A percentile compares a stretch with the other conserved stretches of the same genome.
Evolutionary conservation across 2,797 vertebrate genomes (phyloP).

Genomic region (Lutjanus campechanus): DNA sequence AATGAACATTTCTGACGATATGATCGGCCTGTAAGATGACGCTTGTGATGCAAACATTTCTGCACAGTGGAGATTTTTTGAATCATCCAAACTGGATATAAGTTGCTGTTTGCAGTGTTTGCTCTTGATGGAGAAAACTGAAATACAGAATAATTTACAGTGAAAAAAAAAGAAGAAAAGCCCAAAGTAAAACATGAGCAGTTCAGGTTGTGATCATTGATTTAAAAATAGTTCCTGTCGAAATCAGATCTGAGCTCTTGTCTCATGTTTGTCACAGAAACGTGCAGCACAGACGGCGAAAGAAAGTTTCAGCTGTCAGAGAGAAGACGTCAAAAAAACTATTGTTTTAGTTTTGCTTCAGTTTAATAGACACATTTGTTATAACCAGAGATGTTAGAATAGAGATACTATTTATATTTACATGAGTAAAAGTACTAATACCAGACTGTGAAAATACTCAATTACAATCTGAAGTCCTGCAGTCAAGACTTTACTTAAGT

Average conservation of each 20-base stretch:
- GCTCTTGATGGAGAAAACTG: too few relatives aligned
- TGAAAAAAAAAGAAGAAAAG: not conserved
- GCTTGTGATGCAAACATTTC: too few relatives aligned
- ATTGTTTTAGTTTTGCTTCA: not conserved
- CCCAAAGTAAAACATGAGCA: not conserved
- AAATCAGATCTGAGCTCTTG: not conserved
- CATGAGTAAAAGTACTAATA: not conserved
- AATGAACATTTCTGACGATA: too few relatives aligned
- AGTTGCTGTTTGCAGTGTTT: too few relatives aligned
- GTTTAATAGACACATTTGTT: not conserved
- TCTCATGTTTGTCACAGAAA: slow-evolving; percentile 21
- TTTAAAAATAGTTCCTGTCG: slow-evolving; percentile 3
- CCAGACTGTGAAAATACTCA: not conserved
- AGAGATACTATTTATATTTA: too few relatives aligned
- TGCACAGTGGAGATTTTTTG: too few relatives aligned
- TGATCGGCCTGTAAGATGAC: not conserved
- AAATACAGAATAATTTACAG: not conserved
- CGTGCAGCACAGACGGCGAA: not conserved
- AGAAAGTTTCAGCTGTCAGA: not conserved
- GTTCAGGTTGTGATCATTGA: not conserved
- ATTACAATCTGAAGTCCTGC: too few relatives aligned
- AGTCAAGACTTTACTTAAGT: too few relatives aligned
- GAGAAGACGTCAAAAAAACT: not conserved
- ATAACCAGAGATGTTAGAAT: not conserved
- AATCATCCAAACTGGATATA: too few relatives aligned